Conservation (phyloP, 53 echinoderm and acorn worm species). For the Echinometra lucunter region DNA sequence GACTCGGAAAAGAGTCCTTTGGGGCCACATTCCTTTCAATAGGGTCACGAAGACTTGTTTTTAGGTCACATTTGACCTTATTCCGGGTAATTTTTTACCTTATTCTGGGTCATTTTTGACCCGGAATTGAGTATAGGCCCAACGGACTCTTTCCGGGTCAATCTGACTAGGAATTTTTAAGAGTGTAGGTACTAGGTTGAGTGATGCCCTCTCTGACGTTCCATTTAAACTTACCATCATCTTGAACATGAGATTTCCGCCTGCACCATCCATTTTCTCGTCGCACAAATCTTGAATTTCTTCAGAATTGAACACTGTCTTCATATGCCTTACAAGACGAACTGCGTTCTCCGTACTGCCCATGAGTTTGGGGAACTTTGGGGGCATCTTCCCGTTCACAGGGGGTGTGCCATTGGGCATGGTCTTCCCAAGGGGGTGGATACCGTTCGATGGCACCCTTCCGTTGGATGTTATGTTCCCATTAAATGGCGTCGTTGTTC, state of each 20-base stretch:
- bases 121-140: too few relatives aligned
- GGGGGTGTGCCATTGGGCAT: neutral
- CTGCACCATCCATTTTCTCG: slow-evolving; percentile 50
- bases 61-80: too few relatives aligned
- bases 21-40: too few relatives aligned
- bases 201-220: too few relatives aligned
- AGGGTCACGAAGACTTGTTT: too few relatives aligned
- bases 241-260: slow-evolving; percentile 54
- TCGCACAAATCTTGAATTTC: slow-evolving; percentile 67
- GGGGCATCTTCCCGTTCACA: slow-evolving; percentile 46
- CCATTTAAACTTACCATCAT: slow-evolving; percentile 44
- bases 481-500: neutral
- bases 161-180: too few relatives aligned
- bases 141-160: too few relatives aligned
- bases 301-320: slow-evolving; percentile 51
- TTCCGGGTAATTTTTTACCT: too few relatives aligned
- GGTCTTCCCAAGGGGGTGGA: neutral
- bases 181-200: too few relatives aligned
- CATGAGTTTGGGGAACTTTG: slow-evolving; percentile 59
- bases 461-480: slow-evolving; percentile 37
- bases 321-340: slow-evolving; percentile 58
- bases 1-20: too few relatives aligned
- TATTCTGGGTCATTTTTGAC: too few relatives aligned
- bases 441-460: neutral
- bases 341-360: slow-evolving; percentile 50